Percentiles rank a stretch among this genome's conserved stretches.
phyloP scores from a whole-genome alignment of 2,888 invertebrate species.

The Polia nebulosa region DNA sequence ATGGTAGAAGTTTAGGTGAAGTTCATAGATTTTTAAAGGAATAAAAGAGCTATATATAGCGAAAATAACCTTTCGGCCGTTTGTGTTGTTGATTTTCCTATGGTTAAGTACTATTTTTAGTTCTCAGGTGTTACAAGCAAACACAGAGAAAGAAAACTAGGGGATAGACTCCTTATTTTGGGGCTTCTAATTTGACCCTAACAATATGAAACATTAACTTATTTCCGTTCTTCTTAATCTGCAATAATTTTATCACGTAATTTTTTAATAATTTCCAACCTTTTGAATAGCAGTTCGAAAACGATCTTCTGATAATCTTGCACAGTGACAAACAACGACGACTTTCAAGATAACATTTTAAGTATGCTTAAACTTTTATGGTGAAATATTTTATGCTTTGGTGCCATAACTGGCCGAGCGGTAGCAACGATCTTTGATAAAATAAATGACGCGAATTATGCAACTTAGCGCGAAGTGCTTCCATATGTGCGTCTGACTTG shows the following conservation, averaged over 20 bases:
- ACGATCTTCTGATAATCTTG: conserved; percentile 11
- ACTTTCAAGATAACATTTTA: conserved; percentile 62
- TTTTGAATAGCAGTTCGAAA: conserved; percentile 8
- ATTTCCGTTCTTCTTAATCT: background rate
- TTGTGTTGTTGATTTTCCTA: background rate
- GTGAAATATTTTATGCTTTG: conserved; percentile 65
- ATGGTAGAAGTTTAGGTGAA: conserved; percentile 37
- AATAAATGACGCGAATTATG: conserved; percentile 66
- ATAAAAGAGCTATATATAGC: background rate
- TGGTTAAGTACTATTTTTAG: too few species aligned
- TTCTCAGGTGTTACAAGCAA: background rate
- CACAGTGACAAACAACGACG: conserved; percentile 32
- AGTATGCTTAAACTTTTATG: conserved; percentile 67
- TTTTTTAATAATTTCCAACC: background rate
- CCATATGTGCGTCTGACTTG: conserved; percentile 51
- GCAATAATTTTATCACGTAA: too few species aligned
- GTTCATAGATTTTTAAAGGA: background rate
- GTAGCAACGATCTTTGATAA: conserved; percentile 64
- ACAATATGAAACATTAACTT: background rate
- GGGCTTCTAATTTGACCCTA: background rate
- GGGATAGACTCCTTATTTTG: too few species aligned
- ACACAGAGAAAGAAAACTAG: too few species aligned
- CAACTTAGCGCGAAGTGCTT: conserved; percentile 59
- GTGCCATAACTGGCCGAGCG: conserved; percentile 61
- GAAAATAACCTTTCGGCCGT: background rate